Percentiles rank a stretch among this genome's conserved stretches.
Conservation (phyloP, 2,113 vertebrate genomes). For the Fulmarus glacialis region DNA sequence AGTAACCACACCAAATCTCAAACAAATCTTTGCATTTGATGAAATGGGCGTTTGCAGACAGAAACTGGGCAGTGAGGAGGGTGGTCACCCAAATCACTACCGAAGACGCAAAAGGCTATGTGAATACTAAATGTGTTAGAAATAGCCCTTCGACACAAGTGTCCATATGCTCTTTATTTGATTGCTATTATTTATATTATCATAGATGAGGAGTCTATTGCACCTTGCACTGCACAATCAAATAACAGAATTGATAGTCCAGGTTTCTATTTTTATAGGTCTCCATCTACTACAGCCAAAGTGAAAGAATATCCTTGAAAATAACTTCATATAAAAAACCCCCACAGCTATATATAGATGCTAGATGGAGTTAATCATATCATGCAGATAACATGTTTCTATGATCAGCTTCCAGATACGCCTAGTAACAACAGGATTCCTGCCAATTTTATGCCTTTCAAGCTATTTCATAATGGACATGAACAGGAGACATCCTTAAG, state of each 20-base stretch:
- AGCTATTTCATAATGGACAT: not conserved
- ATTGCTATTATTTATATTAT: not conserved
- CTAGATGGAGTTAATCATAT: not conserved
- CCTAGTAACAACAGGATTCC: not conserved
- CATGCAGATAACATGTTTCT: not conserved
- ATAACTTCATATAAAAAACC: not conserved
- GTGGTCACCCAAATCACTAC: not conserved
- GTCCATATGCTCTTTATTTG: not conserved
- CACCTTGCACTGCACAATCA: not conserved
- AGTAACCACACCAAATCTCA: not conserved
- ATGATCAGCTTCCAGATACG: slow-evolving; percentile 15
- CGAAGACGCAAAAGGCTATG: not conserved
- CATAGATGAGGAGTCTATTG: not conserved
- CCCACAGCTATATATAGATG: not conserved
- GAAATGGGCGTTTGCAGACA: not conserved
- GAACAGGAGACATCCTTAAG: not conserved
- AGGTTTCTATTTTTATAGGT: not conserved
- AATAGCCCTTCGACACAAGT: not conserved
- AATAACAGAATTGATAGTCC: not conserved
- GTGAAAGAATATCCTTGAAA: not conserved
- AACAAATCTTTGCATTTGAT: not conserved
- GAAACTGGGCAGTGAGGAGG: not conserved
- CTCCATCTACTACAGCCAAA: not conserved
- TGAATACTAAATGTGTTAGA: not conserved
- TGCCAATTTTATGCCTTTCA: not conserved